These are phyloP conservation scores for Onychostoma macrolepis DNA, from an alignment of 2,113 vertebrate species.

Conservation along the genomic window DNA sequence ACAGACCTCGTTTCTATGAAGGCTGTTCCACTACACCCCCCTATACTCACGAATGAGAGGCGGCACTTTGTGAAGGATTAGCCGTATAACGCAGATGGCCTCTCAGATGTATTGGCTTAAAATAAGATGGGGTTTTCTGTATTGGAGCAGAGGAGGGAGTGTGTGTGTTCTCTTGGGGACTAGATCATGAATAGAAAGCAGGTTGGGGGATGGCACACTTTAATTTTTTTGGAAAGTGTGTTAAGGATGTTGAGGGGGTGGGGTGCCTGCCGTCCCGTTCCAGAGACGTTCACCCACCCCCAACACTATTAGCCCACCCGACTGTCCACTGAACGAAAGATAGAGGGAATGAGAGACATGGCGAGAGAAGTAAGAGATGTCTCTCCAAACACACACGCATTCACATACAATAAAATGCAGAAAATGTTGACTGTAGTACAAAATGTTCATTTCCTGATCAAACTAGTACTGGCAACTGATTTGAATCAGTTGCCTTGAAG, in stretches of 20 bases:
- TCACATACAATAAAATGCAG: neutral
- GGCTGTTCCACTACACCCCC: slow-evolving; percentile 33
- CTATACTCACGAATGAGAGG: slow-evolving; percentile 36
- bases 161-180: slow-evolving; percentile 45
- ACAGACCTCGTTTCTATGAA: slow-evolving; percentile 6
- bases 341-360: slow-evolving; percentile 23
- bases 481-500: neutral
- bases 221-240: slow-evolving; percentile 48
- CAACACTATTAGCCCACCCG: slow-evolving; percentile 9
- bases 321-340: neutral
- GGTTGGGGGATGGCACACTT: slow-evolving; percentile 63
- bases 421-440: neutral
- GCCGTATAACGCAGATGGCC: slow-evolving; percentile 73
- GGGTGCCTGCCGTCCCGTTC: slow-evolving; percentile 3
- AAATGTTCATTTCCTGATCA: neutral
- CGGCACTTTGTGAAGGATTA: slow-evolving; percentile 63
- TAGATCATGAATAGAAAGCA: slow-evolving; percentile 74
- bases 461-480: neutral
- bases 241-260: slow-evolving; percentile 41
- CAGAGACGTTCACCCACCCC: slow-evolving; percentile 4
- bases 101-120: slow-evolving; percentile 70
- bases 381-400: neutral
- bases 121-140: slow-evolving; percentile 62
- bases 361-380: slow-evolving; percentile 48
- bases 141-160: slow-evolving; percentile 15